phyloP scores from a whole-genome alignment of 2,888 invertebrate genomes.

The Stictocephala bisonia region DNA sequence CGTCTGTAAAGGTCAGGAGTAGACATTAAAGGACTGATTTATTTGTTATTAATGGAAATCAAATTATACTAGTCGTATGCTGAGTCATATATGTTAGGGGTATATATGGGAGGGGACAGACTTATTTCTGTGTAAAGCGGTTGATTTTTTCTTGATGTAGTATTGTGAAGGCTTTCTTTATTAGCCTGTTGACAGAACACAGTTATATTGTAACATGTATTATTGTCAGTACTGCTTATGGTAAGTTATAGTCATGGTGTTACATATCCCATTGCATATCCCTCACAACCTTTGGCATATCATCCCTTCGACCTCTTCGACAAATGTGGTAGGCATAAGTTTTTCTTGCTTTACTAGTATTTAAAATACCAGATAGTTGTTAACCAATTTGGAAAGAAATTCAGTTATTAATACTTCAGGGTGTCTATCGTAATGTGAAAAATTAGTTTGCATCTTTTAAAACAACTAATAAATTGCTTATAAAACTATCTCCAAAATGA shows the following conservation, averaged over 20 bases:
- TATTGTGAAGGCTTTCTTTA: slow-evolving; percentile 39
- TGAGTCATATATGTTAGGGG: slow-evolving; percentile 49
- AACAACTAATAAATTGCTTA: too few species aligned
- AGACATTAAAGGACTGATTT: slow-evolving; percentile 42
- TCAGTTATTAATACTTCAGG: too few species aligned
- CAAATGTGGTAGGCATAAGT: slow-evolving; percentile 29
- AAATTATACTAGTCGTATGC: slow-evolving; percentile 41
- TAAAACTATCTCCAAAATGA: too few species aligned
- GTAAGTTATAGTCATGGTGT: slow-evolving; percentile 34
- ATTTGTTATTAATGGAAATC: slow-evolving; percentile 34
- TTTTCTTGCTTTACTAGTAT: slow-evolving; percentile 21
- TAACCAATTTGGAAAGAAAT: too few species aligned
- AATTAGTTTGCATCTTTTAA: too few species aligned
- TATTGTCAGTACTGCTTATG: slow-evolving; percentile 31
- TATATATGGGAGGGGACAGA: slow-evolving; percentile 57
- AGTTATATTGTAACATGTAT: slow-evolving; percentile 29
- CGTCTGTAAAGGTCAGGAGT: background rate
- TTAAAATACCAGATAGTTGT: slow-evolving; percentile 28
- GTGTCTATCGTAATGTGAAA: too few species aligned
- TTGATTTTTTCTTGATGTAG: slow-evolving; percentile 29
- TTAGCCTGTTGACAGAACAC: slow-evolving; percentile 23
- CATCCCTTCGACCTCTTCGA: background rate
- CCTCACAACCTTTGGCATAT: slow-evolving; percentile 6
- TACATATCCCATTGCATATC: slow-evolving; percentile 12
- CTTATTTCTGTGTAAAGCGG: slow-evolving; percentile 49